Evolutionary conservation across 2,797 vertebrate genomes (phyloP), one percentile per base, ranked within the genome.

Genomic region (Peromyscus attwateri): DNA sequence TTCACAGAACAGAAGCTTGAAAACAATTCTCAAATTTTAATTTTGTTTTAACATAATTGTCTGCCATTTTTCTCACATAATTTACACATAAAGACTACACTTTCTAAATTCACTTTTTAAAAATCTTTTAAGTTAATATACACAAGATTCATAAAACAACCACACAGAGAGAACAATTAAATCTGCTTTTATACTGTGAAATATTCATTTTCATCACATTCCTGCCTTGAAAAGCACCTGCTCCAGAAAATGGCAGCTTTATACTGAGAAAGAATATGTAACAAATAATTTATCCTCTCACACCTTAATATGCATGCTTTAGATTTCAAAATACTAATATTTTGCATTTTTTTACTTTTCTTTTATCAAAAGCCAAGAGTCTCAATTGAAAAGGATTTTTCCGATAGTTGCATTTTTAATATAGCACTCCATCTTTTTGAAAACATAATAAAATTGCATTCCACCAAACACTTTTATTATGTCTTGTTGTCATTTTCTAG

Each of bases 21-120:
- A 96, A 92, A 87, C 27, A 52, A 3, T 70, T 94, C 25, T 75
- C 7, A 23, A 10, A 3, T 93, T 96, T 97, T 94, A 96, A 96
- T 93, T 94, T 93, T 76, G 25, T 89, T 91, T 96, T 92, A 83
- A 76, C 60, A 89, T 64, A 92, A 87, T 83, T 75, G 19, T 82
- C 43, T 92, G 75, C n/a, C 80, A 66, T 68, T 96, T 96, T 95
- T 80, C n/a, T 83, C 66, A 37, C 76, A 71, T 85, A 89, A 71
- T 92, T 96, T 95, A 92, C 34, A 46, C 62, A 91, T 75, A 92
- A 92, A 94, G 34, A 85, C 37, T 71, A 25, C 34, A 89, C 94
- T 94, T 94, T 77, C 21, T 84, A 34, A 49, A 5, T 76, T 93
- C 49, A 96, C 68, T 94, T 96, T 88, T 95, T 94, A 87, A 87